phyloP scores from a whole-genome alignment of 2,113 vertebrate species.

The Saccopteryx leptura region DNA sequence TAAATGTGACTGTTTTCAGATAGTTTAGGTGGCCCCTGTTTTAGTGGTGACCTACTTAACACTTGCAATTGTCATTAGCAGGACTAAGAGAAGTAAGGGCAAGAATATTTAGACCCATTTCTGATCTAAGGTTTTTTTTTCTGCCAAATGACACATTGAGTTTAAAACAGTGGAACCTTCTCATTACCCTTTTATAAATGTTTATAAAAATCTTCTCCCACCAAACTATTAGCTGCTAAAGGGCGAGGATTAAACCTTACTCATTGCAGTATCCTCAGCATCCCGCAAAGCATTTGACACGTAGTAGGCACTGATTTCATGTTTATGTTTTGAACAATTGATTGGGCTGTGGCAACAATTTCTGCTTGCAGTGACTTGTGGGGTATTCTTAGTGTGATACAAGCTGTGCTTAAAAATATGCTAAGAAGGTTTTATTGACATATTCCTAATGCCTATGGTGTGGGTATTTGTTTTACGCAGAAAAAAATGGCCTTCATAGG shows the following conservation, averaged over 20 bases:
- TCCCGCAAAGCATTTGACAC: background rate
- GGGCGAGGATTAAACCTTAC: background rate
- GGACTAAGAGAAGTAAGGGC: background rate
- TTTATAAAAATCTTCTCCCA: background rate
- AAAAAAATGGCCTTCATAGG: conserved; percentile 58
- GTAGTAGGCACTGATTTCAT: background rate
- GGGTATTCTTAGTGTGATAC: conserved; percentile 39
- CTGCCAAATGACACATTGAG: background rate
- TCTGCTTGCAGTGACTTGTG: conserved; percentile 4
- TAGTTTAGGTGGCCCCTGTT: background rate
- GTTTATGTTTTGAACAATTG: conserved; percentile 2
- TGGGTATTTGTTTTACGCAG: conserved; percentile 3
- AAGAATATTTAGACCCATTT: background rate
- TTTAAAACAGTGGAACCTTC: background rate
- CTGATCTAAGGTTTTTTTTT: background rate
- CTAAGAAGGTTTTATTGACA: conserved; percentile 42
- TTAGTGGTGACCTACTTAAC: background rate
- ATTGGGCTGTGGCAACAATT: background rate
- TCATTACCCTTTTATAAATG: conserved; percentile 34
- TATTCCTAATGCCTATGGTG: background rate
- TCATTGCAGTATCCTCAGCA: background rate
- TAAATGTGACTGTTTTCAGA: conserved; percentile 34
- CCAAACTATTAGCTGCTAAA: background rate
- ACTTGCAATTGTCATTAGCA: background rate
- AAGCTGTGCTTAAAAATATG: conserved; percentile 38